These are phyloP conservation scores for Colletes gigas DNA, from an alignment of 1,140 invertebrate species.

Conservation along the genomic window DNA sequence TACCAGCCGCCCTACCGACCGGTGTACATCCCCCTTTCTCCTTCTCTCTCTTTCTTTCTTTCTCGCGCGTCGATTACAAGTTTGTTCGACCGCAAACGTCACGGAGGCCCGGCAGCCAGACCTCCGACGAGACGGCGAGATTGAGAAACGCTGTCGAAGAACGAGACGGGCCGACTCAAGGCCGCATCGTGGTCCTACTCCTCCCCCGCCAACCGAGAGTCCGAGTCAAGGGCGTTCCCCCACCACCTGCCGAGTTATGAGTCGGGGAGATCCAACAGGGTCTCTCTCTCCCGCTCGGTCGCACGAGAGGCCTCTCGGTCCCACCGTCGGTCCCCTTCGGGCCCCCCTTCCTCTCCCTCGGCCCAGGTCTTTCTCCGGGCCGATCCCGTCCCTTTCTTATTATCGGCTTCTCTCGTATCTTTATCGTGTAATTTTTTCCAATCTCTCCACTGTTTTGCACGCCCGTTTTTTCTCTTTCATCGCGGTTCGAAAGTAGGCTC, in stretches of 20 bases:
- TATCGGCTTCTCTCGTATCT: conserved; percentile 25
- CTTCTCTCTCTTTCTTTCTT: neutral
- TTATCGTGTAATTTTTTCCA: conserved; percentile 41
- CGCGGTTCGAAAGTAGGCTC: too few species aligned
- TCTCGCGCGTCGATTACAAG: conserved; percentile 35
- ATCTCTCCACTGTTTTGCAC: conserved; percentile 28
- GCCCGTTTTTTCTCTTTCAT: conserved; percentile 23
- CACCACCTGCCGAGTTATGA: conserved; percentile 54
- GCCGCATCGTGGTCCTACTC: conserved; percentile 76
- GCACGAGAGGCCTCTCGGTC: conserved; percentile 1
- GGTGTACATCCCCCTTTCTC: neutral
- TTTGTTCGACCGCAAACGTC: conserved; percentile 29
- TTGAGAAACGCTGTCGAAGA: conserved; percentile 77
- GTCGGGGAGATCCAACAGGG: conserved; percentile 54
- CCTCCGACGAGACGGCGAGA: conserved; percentile 59
- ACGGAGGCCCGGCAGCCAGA: conserved; percentile 30
- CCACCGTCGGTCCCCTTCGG: neutral
- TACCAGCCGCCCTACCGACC: conserved; percentile 13
- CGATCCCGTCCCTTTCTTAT: conserved; percentile 44
- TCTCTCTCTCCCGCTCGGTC: conserved; percentile 38
- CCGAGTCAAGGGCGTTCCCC: conserved; percentile 78
- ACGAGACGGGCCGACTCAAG: conserved; percentile 77
- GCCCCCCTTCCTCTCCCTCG: conserved; percentile 20
- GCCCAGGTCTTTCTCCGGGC: conserved; percentile 40
- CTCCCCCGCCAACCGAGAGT: conserved; percentile 73